These are phyloP conservation scores for Tinea semifulvella DNA, from an alignment of 2,888 invertebrate genomes.

Conservation along the genomic window DNA sequence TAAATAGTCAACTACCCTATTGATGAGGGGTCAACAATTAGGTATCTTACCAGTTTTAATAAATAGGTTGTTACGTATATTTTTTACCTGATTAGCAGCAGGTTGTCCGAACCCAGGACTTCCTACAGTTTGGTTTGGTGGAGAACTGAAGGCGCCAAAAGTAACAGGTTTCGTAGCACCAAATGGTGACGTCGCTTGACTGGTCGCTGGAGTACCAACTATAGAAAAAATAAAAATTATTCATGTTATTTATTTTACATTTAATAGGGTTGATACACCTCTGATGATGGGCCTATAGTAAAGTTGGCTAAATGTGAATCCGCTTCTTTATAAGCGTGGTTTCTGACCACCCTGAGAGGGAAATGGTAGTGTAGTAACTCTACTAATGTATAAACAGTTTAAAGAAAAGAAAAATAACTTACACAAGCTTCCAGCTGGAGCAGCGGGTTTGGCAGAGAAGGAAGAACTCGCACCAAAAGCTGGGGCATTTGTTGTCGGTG, in stretches of 20 bases:
- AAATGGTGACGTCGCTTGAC: constrained; percentile 3
- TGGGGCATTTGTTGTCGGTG: constrained; percentile 28
- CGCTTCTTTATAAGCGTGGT: no score
- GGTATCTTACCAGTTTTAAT: no score
- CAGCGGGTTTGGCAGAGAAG: constrained; percentile 42
- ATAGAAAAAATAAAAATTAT: constrained; percentile 18
- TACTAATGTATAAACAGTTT: neutral
- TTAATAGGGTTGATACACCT: no score
- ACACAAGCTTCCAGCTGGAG: constrained; percentile 39
- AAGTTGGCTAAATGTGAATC: no score
- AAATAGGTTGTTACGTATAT: no score
- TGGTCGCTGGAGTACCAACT: constrained; percentile 30
- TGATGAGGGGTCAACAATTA: no score
- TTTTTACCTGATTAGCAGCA: constrained; percentile 16
- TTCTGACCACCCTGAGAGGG: no score
- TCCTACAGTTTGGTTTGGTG: constrained; percentile 54
- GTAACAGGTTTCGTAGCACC: constrained; percentile 13
- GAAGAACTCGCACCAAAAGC: constrained; percentile 27
- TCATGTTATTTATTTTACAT: no score
- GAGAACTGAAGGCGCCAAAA: constrained; percentile 38
- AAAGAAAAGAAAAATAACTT: constrained; percentile 22
- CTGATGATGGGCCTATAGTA: no score
- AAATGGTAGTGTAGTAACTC: no score
- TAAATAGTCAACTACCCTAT: neutral
- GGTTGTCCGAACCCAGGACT: constrained; percentile 47